These are phyloP conservation scores for Noturus placidus DNA, from an alignment of 2,113 vertebrate species.

Conservation along the genomic window DNA sequence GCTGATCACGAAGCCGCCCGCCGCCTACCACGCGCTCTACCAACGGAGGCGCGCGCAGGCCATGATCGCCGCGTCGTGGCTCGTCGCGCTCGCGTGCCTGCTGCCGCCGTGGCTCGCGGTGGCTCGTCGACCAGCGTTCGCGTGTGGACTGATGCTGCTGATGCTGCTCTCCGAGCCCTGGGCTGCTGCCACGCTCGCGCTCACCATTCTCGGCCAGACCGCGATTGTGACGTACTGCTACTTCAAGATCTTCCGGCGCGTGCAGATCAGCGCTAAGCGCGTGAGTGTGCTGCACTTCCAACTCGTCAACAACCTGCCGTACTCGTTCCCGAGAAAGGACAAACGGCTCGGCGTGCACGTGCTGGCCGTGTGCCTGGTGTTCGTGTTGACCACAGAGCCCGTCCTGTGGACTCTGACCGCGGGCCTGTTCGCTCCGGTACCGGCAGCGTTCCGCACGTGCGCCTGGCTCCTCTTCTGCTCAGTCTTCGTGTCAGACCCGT, in stretches of 20 bases:
- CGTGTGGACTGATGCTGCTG: slow-evolving; percentile 47
- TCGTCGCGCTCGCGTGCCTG: slow-evolving; percentile 74
- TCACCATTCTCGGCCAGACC: slow-evolving; percentile 78
- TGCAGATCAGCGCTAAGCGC: slow-evolving; percentile 82
- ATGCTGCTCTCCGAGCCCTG: slow-evolving; percentile 64
- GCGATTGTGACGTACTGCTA: slow-evolving; percentile 81
- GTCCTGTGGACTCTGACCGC: slow-evolving; percentile 78
- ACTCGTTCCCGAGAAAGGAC: slow-evolving; percentile 71
- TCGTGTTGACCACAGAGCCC: slow-evolving; percentile 81
- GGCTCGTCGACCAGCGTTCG: slow-evolving; percentile 19
- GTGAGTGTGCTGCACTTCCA: slow-evolving; percentile 87
- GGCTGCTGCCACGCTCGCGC: slow-evolving; percentile 72
- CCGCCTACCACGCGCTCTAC: slow-evolving; percentile 82
- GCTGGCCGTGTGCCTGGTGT: slow-evolving; percentile 80
- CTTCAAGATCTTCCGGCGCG: slow-evolving; percentile 82
- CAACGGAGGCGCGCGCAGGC: slow-evolving; percentile 77
- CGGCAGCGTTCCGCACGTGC: slow-evolving; percentile 72
- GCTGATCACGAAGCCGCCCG: slow-evolving; percentile 83
- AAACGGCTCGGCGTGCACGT: slow-evolving; percentile 80
- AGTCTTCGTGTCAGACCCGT: slow-evolving; percentile 81
- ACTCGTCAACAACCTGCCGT: slow-evolving; percentile 82
- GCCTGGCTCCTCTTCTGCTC: slow-evolving; percentile 82
- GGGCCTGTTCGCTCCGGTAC: slow-evolving; percentile 73
- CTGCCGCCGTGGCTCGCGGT: slow-evolving; percentile 74
- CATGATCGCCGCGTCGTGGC: slow-evolving; percentile 82